Base-by-base conservation (phyloP, 23 tunicate genomes). In the Diplosoma virens region DNA sequence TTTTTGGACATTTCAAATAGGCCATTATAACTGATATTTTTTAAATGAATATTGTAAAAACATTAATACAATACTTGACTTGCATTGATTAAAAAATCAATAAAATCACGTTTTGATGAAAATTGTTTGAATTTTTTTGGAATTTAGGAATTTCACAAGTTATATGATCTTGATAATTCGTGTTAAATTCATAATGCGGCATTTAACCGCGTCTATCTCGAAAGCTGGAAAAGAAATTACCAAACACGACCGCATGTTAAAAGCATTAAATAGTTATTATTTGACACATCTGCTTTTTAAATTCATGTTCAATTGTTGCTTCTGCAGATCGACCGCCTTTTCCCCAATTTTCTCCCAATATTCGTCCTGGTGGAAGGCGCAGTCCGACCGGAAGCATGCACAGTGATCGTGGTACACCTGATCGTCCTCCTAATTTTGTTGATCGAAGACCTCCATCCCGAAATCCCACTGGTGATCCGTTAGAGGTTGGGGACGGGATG, bases 381-480 rank as follows among this genome's bases (percentile, higher is more conserved):
- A 90, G 97, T 58, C 90, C 97, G 2, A 76, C 81, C 30, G 90
- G 86, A 25, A 90, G 97, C 41, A 17, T 90, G 28, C 81, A 79
- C 24, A 87, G 80, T 25, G 88, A 89, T 2, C 27, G 71, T 41
- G 30, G 75, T 1, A n/a, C n/a, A n/a, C 95, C 83, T 54, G 72
- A 53, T 37, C 75, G 86, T 14, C 95, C 95, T 41, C 87, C 87
- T 18, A 60, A 76, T 58, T 84, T 34, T 21, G 37, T 77, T 21
- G 80, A 59, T n/a, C 77, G 82, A 20, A 67, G 75, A 25, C 87
- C 75, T 21, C 82, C 82, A 54, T 64, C 7, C 9, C 16, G 18
- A 4, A 35, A 17, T 5, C 5, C 9, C 23, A 26, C 32, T 37
- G 3, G 37, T 7, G 54, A 68, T 9, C 75, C 53, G 2, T 20